These are phyloP conservation scores for Myiagra hebetior DNA, from an alignment of 2,113 vertebrate genomes.

Conservation along the genomic window DNA sequence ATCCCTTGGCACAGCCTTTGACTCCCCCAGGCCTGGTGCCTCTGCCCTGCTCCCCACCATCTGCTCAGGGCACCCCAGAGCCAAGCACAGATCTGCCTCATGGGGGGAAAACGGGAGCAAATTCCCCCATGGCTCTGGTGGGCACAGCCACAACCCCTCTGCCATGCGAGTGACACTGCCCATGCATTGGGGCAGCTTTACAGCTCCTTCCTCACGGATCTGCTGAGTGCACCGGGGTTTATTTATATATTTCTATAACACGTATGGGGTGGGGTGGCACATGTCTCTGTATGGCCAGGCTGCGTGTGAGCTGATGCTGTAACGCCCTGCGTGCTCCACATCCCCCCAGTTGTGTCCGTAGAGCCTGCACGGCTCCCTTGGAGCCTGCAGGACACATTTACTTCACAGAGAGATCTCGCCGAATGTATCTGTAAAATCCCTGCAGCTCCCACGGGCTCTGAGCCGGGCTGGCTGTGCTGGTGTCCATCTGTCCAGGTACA, in stretches of 20 bases:
- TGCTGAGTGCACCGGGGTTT: accelerated
- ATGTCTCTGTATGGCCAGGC: accelerated
- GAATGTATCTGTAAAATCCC: neutral
- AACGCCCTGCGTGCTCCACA: accelerated
- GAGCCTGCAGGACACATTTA: accelerated
- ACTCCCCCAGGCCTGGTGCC: accelerated
- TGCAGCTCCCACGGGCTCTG: accelerated
- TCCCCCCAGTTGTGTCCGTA: neutral
- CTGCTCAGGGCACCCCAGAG: neutral
- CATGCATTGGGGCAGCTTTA: neutral
- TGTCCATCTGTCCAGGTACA: neutral
- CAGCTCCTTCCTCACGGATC: accelerated
- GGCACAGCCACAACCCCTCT: neutral
- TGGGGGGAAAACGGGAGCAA: accelerated
- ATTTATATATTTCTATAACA: neutral
- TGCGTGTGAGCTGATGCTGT: neutral
- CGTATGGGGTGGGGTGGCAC: neutral
- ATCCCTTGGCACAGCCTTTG: neutral
- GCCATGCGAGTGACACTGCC: accelerated
- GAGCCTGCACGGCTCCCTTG: neutral
- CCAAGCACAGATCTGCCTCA: accelerated
- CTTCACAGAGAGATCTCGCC: accelerated
- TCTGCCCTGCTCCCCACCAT: neutral
- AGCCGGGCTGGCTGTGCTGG: accelerated
- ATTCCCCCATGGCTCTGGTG: accelerated